A percentile compares a stretch with the other conserved stretches of the same genome.
phyloP scores from a whole-genome alignment of 2,797 vertebrate genomes.

The Miichthys miiuy region DNA sequence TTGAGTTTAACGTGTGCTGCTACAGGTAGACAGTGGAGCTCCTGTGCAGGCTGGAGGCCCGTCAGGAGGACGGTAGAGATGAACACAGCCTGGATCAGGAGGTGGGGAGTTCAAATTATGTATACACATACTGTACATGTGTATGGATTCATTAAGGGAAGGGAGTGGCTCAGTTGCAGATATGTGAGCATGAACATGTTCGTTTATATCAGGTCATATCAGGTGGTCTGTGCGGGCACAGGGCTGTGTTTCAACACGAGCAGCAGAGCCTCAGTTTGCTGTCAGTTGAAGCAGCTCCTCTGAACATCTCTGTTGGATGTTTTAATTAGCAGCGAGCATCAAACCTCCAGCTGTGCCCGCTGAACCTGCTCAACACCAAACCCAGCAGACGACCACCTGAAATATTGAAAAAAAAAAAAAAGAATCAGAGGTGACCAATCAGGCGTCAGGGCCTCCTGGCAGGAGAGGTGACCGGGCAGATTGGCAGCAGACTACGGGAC shows the following conservation, averaged over 20 bases:
- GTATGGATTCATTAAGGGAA: too few relatives aligned
- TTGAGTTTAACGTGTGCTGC: too few relatives aligned
- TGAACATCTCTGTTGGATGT: background rate
- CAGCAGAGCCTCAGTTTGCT: background rate
- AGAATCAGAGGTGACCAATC: slow-evolving; percentile 5
- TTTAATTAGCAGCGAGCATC: slow-evolving; percentile 14
- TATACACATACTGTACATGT: too few relatives aligned
- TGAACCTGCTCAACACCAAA: slow-evolving; percentile 6
- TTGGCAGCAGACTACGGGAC: background rate
- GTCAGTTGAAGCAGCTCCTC: background rate
- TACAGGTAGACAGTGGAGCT: too few relatives aligned
- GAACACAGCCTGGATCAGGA: too few relatives aligned
- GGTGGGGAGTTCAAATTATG: too few relatives aligned
- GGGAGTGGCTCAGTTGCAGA: too few relatives aligned
- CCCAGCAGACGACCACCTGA: slow-evolving; percentile 17
- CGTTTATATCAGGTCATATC: background rate
- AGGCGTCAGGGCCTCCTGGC: background rate
- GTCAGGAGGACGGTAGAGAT: too few relatives aligned
- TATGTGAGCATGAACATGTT: too few relatives aligned
- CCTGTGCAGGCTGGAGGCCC: too few relatives aligned
- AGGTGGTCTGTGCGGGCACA: background rate
- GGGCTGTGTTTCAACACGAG: too few relatives aligned
- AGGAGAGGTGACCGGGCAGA: background rate
- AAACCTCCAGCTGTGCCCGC: slow-evolving; percentile 9
- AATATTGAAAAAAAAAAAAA: slow-evolving; percentile 10